Conservation (phyloP, 2,888 invertebrate species). For the Coenonympha arcania region DNA sequence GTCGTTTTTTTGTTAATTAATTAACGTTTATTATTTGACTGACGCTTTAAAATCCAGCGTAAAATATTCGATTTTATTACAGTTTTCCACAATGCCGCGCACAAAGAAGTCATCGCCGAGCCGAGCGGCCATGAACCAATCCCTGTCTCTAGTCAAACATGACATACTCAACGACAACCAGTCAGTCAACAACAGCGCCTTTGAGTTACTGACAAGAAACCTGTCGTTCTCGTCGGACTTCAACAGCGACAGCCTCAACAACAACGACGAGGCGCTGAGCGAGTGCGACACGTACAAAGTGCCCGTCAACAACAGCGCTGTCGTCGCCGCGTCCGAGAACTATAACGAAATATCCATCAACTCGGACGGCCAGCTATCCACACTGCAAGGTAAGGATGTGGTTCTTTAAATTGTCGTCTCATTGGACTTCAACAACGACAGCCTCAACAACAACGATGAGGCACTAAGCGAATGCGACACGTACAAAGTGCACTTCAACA, state of each 20-base stretch:
- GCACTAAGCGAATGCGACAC: constrained; percentile 54
- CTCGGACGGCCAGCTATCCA: constrained; percentile 63
- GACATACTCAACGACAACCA: constrained; percentile 58
- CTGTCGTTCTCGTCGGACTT: constrained; percentile 69
- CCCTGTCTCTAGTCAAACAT: constrained; percentile 61
- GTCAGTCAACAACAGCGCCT: constrained; percentile 52
- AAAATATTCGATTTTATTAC: no score
- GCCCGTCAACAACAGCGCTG: constrained; percentile 58
- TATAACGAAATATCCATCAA: constrained; percentile 69
- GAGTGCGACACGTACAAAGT: constrained; percentile 68
- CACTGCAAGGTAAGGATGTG: constrained; percentile 67
- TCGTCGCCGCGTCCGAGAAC: constrained; percentile 56
- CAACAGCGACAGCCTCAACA: constrained; percentile 68
- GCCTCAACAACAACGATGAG: constrained; percentile 62
- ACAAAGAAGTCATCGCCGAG: constrained; percentile 70
- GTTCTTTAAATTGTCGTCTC: no score
- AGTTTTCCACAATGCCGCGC: constrained; percentile 78
- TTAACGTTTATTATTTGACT: no score
- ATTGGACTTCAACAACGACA: constrained; percentile 68
- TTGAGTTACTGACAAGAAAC: constrained; percentile 64
- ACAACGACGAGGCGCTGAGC: constrained; percentile 48
- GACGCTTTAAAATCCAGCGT: no score
- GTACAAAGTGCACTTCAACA: constrained; percentile 66
- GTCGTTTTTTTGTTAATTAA: no score
- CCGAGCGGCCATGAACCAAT: constrained; percentile 56